phyloP scores from a whole-genome alignment of 2,113 vertebrate genomes.

The Oreochromis tanganicae region DNA sequence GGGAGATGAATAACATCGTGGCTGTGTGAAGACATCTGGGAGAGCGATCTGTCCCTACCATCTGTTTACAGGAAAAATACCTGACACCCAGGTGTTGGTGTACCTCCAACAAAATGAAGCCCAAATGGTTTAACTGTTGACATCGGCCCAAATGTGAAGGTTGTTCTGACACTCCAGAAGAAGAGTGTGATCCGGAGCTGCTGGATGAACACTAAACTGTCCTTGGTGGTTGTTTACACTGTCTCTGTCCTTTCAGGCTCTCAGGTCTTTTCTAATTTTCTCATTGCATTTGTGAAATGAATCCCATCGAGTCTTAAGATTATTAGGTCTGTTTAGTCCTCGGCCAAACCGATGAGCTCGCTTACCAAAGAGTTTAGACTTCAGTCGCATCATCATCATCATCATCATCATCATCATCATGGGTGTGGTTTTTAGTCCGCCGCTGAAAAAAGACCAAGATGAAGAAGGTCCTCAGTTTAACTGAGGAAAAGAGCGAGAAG shows the following conservation, averaged over 20 bases:
- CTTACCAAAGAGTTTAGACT: constrained; percentile 10
- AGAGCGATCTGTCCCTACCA: constrained; percentile 29
- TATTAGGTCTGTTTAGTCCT: not conserved
- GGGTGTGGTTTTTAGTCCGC: not conserved
- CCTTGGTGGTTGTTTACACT: not conserved
- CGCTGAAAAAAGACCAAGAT: not conserved
- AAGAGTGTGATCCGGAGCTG: not conserved
- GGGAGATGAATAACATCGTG: constrained; percentile 98
- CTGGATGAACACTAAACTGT: not conserved
- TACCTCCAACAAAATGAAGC: not conserved
- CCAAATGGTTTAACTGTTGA: not conserved
- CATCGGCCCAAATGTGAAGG: not conserved
- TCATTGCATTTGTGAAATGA: not conserved
- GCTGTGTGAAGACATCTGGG: constrained; percentile 81
- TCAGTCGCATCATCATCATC: not conserved
- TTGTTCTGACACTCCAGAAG: not conserved
- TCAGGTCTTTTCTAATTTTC: constrained; percentile 17
- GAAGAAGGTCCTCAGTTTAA: not conserved
- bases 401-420: not conserved
- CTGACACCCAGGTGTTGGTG: not conserved
- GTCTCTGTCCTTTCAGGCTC: constrained; percentile 12
- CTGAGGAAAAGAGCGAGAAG: not conserved
- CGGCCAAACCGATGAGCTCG: not conserved
- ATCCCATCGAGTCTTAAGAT: not conserved
- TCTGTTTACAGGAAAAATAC: not conserved